Base-by-base conservation (phyloP, 2,888 invertebrate species). In the Trichopoda pennipes region DNA sequence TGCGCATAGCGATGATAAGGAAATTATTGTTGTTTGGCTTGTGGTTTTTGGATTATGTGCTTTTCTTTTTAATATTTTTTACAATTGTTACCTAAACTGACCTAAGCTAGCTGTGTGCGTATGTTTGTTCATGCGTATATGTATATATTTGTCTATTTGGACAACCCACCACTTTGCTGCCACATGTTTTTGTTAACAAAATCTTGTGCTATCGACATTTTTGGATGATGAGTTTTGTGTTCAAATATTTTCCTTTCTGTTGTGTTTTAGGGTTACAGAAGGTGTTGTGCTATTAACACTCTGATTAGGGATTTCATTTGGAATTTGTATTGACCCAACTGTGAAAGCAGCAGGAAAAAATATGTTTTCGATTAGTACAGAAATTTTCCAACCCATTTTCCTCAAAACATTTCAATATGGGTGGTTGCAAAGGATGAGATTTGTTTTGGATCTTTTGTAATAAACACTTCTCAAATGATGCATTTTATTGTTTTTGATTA, bases 251-350 rank as follows among this genome's bases (percentile, higher is more conserved):
- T 28, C 14, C 44, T 77, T 77, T 51, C 63, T 73, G 66, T 68
- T 35, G 69, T 68, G 78, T 78, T 78, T 78, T 68, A 73, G 56
- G 77, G 69, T 60, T 44, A 58, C 44, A 47, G 58, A 72, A 82
- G 78, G 82, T 79, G 82, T 76, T 63, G 75, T 79, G 75, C 75
- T 70, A 82, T 82, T 82, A 79, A 70, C 79, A 82, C 79, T 79
- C 72, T 79, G 75, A 79, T 82, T 68, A 76, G 72, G 75, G 72
- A 76, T 76, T 76, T 79, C 72, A 68, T 79, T 72, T 68, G 76
- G 75, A 68, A 51, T 72, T 70, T 66, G 51, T 68, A 75, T 76
- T 79, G 79, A 49, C 53, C 55, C 64, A 75, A 66, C 66, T 56
- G 70, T 60, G 51, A 21, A 64, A 56, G 49, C 42, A 51, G n/a